Conservation (phyloP, 2,797 vertebrate genomes). For the Bradypodion pumilum region DNA sequence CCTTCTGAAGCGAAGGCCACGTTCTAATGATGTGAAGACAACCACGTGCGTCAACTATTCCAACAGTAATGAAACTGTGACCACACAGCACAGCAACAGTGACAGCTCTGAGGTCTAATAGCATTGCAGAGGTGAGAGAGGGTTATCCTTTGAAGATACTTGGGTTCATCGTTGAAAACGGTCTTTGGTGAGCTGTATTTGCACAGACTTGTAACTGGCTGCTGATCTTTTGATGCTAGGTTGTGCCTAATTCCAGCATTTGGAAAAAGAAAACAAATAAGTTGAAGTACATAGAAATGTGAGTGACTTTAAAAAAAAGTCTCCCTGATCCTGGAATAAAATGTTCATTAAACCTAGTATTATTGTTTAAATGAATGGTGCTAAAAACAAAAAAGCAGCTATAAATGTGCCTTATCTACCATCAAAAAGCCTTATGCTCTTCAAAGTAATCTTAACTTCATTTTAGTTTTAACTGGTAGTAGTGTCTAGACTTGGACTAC, state of each 20-base stretch:
- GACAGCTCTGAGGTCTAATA: constrained; percentile 82
- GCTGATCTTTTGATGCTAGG: background rate
- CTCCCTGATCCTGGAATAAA: background rate
- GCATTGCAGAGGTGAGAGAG: too few relatives aligned
- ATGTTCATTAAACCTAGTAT: background rate
- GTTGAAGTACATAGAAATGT: background rate
- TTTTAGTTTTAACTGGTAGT: background rate
- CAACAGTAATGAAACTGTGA: constrained; percentile 63
- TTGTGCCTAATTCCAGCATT: background rate
- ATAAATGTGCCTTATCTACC: background rate
- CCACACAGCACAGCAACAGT: constrained; percentile 58
- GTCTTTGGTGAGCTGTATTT: background rate
- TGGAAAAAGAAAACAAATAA: background rate
- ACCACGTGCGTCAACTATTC: constrained; percentile 4
- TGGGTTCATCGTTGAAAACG: background rate
- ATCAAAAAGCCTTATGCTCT: background rate
- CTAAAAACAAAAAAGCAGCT: background rate
- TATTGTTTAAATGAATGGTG: background rate
- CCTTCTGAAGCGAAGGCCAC: constrained; percentile 72
- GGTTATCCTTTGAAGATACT: background rate
- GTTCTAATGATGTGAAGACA: constrained; percentile 62
- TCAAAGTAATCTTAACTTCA: constrained; percentile 18
- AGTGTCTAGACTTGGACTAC: background rate
- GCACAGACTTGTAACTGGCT: background rate
- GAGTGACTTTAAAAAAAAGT: background rate